A percentile compares a stretch with the other conserved stretches of the same genome.
phyloP scores from a whole-genome alignment of 2,797 vertebrate species.

The Anguilla obscura region DNA sequence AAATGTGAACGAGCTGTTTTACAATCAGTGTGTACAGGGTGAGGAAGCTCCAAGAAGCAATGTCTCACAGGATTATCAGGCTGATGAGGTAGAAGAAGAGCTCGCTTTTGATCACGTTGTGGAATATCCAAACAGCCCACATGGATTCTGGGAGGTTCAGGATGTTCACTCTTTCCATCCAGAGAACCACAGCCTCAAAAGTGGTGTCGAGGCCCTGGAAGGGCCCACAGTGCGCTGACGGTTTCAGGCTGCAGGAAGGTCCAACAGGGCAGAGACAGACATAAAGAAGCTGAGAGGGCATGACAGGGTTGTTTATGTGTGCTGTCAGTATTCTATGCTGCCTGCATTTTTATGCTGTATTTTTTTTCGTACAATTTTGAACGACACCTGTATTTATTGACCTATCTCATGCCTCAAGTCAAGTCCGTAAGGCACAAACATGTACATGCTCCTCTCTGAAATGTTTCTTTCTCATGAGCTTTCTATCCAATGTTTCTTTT shows the following conservation, averaged over 20 bases:
- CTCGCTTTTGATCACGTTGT: slow-evolving; percentile 79
- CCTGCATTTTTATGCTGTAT: background rate
- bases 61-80: slow-evolving; percentile 80
- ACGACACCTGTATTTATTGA: background rate
- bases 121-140: slow-evolving; percentile 87
- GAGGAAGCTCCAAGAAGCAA: background rate
- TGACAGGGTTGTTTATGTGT: background rate
- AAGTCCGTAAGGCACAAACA: background rate
- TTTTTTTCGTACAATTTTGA: background rate
- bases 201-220: slow-evolving; percentile 79
- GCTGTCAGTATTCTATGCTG: background rate
- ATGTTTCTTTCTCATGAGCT: background rate
- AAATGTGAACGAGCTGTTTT: background rate
- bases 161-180: slow-evolving; percentile 68
- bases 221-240: slow-evolving; percentile 85
- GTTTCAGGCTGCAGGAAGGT: slow-evolving; percentile 70
- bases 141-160: slow-evolving; percentile 40
- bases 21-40: background rate
- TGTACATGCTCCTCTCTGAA: background rate
- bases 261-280: slow-evolving; percentile 4
- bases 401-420: background rate
- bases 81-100: slow-evolving; percentile 88
- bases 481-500: background rate
- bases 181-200: slow-evolving; percentile 73
- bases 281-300: background rate